Base-by-base conservation (phyloP, 2,797 vertebrate genomes). In the Gymnocypris eckloni region DNA sequence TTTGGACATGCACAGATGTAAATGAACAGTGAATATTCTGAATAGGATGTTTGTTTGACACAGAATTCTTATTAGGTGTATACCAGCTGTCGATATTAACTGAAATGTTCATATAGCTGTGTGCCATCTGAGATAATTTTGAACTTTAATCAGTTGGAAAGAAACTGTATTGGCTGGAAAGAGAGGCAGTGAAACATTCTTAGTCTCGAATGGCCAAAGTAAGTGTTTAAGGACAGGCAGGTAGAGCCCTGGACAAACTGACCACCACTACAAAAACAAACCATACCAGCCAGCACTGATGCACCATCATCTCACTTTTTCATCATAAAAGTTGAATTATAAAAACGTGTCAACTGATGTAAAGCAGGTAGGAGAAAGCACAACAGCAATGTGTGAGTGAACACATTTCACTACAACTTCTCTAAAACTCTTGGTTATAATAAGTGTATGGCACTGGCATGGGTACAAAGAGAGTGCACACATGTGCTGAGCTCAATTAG, bases 401-500 rank as follows among this genome's bases (percentile, higher is more conserved):
- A 43, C 41, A 79, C 52, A n/a, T 75, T 75, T 45, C 39, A 18
- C 25, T 72, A 56, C 33, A 69, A 70, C 66, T 20, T 18, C 28
- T n/a, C 11, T 54, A 7, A 12, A 64, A 67, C 66, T 67, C 28
- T 64, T 43, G 13, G 54, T 56, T 54, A 43, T 90, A 91, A 90
- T 89, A 93, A 92, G 91, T 91, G 91, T 94, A 94, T 80, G 86
- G 87, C 59, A 71, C 87, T 91, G 92, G 93, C 89, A 69, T 90
- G 75, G 79, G 89, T 72, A 90, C 91, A 93, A 91, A 93, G 88
- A 90, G 79, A 93, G 89, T 87, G 79, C 88, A 91, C 93, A 92
- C 92, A 93, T 92, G 87, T 93, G 91, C 89, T 86, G 91, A 91
- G 87, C 73, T 85, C 88, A 86, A 90, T 92, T 90, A 92, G 90